Evolutionary conservation across 1,140 invertebrate species (phyloP).

Genomic region (Bicyclus anynana): DNA sequence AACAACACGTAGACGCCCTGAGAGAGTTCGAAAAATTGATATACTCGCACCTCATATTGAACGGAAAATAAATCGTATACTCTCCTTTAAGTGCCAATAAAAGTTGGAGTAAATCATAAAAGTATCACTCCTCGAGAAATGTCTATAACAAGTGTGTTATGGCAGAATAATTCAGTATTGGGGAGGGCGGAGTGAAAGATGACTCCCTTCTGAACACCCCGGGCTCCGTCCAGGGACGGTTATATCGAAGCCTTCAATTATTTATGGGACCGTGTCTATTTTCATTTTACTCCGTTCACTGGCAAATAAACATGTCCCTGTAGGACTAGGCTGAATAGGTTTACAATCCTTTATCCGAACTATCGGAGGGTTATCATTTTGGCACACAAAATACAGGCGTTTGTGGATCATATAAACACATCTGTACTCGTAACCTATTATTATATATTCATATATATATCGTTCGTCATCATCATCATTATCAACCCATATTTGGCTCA

Average conservation of each 20-base stretch:
- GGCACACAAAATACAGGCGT: too few relatives aligned
- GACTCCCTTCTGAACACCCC: slow-evolving; percentile 58
- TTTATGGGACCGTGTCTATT: slow-evolving; percentile 74
- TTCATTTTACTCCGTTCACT: slow-evolving; percentile 73
- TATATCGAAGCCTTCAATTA: slow-evolving; percentile 74
- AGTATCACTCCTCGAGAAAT: slow-evolving; percentile 70
- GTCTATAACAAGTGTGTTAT: slow-evolving; percentile 76
- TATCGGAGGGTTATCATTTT: too few relatives aligned
- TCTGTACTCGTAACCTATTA: too few relatives aligned
- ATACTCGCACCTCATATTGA: slow-evolving; percentile 71
- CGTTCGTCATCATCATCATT: too few relatives aligned
- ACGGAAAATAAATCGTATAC: slow-evolving; percentile 74
- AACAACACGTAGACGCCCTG: slow-evolving; percentile 50
- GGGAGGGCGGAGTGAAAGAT: slow-evolving; percentile 63
- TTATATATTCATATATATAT: too few relatives aligned
- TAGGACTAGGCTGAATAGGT: slow-evolving; percentile 46
- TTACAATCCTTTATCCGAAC: slow-evolving; percentile 23
- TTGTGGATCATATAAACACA: too few relatives aligned
- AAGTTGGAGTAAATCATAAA: slow-evolving; percentile 76
- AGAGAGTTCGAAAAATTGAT: slow-evolving; percentile 64
- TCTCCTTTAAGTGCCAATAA: slow-evolving; percentile 75
- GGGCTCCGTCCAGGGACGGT: slow-evolving; percentile 55
- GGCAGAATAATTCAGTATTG: slow-evolving; percentile 73
- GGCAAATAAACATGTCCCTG: slow-evolving; percentile 59
- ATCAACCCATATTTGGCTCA: too few relatives aligned